Percentiles rank a stretch among this genome's conserved stretches.
Conservation (phyloP, 1,140 invertebrate species). For the Drosophila eugracilis region DNA sequence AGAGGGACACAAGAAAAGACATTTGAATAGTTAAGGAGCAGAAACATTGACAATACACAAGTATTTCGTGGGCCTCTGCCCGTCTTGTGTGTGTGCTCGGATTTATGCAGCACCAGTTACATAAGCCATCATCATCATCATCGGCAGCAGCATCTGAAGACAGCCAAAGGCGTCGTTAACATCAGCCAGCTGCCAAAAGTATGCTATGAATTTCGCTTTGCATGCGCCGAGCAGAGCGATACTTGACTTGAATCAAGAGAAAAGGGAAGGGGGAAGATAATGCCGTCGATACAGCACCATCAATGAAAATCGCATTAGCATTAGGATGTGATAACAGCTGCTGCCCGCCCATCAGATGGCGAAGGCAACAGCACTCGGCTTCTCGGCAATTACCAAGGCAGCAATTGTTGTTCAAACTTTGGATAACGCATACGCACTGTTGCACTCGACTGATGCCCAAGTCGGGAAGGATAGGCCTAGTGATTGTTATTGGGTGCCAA, state of each 20-base stretch:
- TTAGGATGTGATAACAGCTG: conserved; percentile 61
- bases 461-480: conserved; percentile 9
- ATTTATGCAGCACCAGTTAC: conserved; percentile 83
- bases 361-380: conserved; percentile 23
- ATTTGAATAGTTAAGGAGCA: conserved; percentile 62
- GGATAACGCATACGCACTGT: conserved; percentile 53
- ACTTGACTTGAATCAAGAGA: not conserved
- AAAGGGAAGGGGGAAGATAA: conserved; percentile 5
- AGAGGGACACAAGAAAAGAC: conserved; percentile 35
- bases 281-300: conserved; percentile 43
- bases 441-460: conserved; percentile 25
- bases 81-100: conserved; percentile 51
- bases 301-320: conserved; percentile 69
- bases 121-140: conserved; percentile 75
- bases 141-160: conserved; percentile 30
- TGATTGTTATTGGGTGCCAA: conserved; percentile 39
- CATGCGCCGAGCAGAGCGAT: conserved; percentile 5
- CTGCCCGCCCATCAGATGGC: conserved; percentile 26
- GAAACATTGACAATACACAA: conserved; percentile 11
- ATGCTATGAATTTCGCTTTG: conserved; percentile 29
- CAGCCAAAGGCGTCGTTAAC: conserved; percentile 50
- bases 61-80: conserved; percentile 17
- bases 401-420: conserved; percentile 56
- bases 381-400: conserved; percentile 51
- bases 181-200: conserved; percentile 39